These are phyloP conservation scores for Hybos culiciformis DNA, from an alignment of 2,888 invertebrate genomes.

Conservation along the genomic window DNA sequence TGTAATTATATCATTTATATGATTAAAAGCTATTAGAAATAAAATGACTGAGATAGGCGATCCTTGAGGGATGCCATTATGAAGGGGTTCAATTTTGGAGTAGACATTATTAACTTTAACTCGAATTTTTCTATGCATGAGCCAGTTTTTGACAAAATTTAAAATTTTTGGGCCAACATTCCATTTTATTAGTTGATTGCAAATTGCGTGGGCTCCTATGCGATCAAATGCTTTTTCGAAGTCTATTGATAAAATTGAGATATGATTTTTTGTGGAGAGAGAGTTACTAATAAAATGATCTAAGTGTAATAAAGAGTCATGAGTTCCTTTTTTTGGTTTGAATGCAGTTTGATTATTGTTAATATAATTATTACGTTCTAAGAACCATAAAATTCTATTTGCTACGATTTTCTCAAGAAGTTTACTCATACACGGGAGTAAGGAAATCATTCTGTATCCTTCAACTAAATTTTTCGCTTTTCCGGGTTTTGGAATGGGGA, in stretches of 20 bases:
- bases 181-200: background rate
- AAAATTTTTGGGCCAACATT: too few relatives aligned
- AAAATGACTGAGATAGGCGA: background rate
- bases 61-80: background rate
- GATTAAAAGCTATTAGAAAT: background rate
- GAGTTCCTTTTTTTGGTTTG: background rate
- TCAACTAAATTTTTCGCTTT: background rate
- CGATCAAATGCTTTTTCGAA: too few relatives aligned
- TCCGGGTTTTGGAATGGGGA: background rate
- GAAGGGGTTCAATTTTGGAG: too few relatives aligned
- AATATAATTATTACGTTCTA: too few relatives aligned
- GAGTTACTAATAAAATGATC: background rate
- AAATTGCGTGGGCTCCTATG: background rate
- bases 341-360: background rate
- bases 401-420: background rate
- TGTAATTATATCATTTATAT: background rate
- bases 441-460: background rate
- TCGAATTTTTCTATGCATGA: too few relatives aligned
- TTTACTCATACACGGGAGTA: background rate
- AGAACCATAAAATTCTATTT: too few relatives aligned
- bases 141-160: too few relatives aligned
- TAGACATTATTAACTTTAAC: too few relatives aligned
- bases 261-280: background rate
- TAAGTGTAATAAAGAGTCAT: background rate
- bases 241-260: background rate